Evolutionary conservation across 2,797 vertebrate genomes (phyloP).

Genomic region (Eupleurogrammus muticus): DNA sequence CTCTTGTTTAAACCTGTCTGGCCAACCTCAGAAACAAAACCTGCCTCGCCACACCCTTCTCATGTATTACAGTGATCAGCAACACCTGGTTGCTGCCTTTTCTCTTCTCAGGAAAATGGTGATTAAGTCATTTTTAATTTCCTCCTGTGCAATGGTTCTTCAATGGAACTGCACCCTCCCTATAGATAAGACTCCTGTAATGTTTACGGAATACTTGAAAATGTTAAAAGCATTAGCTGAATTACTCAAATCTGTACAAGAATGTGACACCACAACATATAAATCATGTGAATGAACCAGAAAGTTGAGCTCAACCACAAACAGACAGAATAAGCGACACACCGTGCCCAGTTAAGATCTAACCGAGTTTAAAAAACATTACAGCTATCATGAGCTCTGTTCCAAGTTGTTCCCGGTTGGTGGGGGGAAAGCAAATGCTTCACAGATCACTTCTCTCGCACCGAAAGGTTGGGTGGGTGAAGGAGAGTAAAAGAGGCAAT

Average conservation of each 20-base stretch:
- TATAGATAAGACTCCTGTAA: not conserved
- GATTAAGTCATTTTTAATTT: conserved; percentile 4
- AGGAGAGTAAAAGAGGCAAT: conserved; percentile 10
- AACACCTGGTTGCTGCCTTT: not conserved
- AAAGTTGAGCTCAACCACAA: conserved; percentile 9
- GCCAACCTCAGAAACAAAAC: conserved; percentile 19
- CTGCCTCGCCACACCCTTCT: conserved; percentile 31
- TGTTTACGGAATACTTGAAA: not conserved
- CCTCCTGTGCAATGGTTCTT: no score
- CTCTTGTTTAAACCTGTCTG: conserved; percentile 44
- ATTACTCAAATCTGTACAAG: not conserved
- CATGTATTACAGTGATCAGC: conserved; percentile 2
- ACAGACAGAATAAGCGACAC: conserved; percentile 1
- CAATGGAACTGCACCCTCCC: not conserved
- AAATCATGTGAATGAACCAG: conserved; percentile 14
- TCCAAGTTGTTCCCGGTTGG: not conserved
- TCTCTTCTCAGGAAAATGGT: no score
- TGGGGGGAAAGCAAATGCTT: conserved; percentile 5
- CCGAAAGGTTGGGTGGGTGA: conserved; percentile 4
- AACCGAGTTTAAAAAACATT: conserved; percentile 3
- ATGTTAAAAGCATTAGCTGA: not conserved
- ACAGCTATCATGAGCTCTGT: not conserved
- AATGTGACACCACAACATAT: conserved; percentile 8
- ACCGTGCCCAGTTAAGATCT: conserved; percentile 10
- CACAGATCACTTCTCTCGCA: conserved; percentile 8